Base-by-base conservation (phyloP, 2,113 vertebrate species). In the Plecotus auritus region DNA sequence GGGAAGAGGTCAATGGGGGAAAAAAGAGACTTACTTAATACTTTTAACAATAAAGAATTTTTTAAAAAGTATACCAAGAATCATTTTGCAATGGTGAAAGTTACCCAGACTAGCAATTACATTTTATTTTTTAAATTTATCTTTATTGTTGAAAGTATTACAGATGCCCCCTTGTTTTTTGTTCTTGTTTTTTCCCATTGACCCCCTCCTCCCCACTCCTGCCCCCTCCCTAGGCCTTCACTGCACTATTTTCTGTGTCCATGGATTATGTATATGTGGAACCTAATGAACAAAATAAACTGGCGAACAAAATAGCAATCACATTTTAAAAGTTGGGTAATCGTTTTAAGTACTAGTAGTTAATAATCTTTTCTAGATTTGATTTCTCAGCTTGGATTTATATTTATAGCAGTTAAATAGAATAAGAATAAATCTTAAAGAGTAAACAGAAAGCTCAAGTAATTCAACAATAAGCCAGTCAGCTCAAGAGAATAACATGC, bases 401-500 rank as follows among this genome's bases (percentile, higher is more conserved):
- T 85, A 30, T 72, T 59, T 93, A 82, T 85, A 42, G 35, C 20
- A 67, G 18, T 64, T 77, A 88, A 83, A 67, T 56, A 82, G 81
- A 70, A 56, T 77, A 93, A 78, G 93, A 94, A 78, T 66, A 54
- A 40, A 18, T 85, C 51, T 84, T 94, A 81, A 66, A 85, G 28
- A n/a, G 40, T 89, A 76, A 93, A 35, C n/a, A 88, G 95, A 94
- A 82, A 88, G 17, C 66, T 45, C 45, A 81, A 59, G 32, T 88
- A 30, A 88, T 92, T 97, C 37, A 83, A 86, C 84, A 83, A n/a
- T 89, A 96, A 96, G 22, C 35, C 22, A 94, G 32, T 76, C 76
- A 92, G 28, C 95, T 90, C 59, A 88, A 88, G 64, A 96, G 49
- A 94, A 54, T 94, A 97, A 98, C 23, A 30, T 61, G 17, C 12